Evolutionary conservation across 2,888 invertebrate genomes (phyloP), one percentile per base, ranked within the genome.

Genomic region (Ophion ventricosus): DNA sequence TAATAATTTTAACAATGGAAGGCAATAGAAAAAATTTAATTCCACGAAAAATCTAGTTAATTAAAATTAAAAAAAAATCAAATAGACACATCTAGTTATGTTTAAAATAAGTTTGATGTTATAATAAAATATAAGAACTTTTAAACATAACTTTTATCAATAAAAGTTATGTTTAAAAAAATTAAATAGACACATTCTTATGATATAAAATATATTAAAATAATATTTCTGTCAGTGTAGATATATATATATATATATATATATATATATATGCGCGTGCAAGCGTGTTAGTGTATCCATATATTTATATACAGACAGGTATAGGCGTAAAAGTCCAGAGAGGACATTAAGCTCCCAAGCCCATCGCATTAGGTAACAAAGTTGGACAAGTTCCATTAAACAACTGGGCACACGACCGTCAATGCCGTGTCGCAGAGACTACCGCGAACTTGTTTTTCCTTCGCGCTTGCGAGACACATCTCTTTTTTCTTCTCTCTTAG

Each of bases 361-460:
- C 86, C 88, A 84, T 87, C 87, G 85, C 85, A 82, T 82, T 88
- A 89, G 89, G 91, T 92, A 91, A 92, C 91, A 89, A 90, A 92
- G 90, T 92, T 92, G 89, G 92, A 92, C 92, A 92, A 92, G 92
- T 92, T 92, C 89, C 91, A 92, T 92, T 91, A 92, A 91, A 87
- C 89, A 83, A 83, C 84, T 83, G 78, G 83, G 43, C 43, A 83
- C 87, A 83, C n/a, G n/a, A n/a, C 82, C 85, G 88, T 88, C 82
- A 88, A 87, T 64, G 74, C 56, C 56, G 59, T 56, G 29, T 61
- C 70, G 25, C 43, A 57, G 35, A 66, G 35, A 66, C 43, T 64
- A 26, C 75, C 59, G 40, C 26, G 67, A 80, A 78, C 57, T 61
- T 43, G 2, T 78, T 67, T 78, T 74, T 73, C 35, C 69, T 64